Base-by-base conservation (phyloP, 30 jellyfish, hydroid and myxozoan genomes). In the Aurelia aurita complex sp. Pacific region DNA sequence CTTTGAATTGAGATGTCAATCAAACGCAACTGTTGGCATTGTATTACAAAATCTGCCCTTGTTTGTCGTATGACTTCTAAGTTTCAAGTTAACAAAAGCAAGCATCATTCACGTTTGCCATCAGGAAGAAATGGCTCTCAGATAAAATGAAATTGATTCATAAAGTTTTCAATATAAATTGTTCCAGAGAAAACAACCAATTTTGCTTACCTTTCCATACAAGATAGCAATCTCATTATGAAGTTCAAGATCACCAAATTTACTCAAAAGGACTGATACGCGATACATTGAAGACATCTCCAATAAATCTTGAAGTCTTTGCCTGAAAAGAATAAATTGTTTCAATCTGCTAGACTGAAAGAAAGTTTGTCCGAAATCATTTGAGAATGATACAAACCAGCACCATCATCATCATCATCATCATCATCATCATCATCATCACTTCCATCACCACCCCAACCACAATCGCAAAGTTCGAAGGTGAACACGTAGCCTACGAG, bases 211-310 rank as follows among this genome's bases (percentile, higher is more conserved):
- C 96, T 94, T 94, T 52, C 99, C 97, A 86, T 94, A 94, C 57
- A 94, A 65, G 36, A 89, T 94, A 8, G 99, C 97, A 19, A 82
- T 69, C 81, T 94, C 99, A 33, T 76, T 60, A 74, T 83, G 89
- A 55, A 94, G 67, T 60, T 92, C 96, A 60, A 76, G 78, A 43
- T 85, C 91, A 4, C 94, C 91, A 23, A 94, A 71, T 80, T 89
- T 94, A 53, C 82, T 84, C 17, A 94, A 88, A 43, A 94, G 60
- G 38, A 97, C 89, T 38, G 97, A 62, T 1, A 94, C 96, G 7
- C 97, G 76, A 54, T 89, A 94, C 23, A 85, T 79, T 10, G 97
- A 76, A 15, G 99, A 94, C 38, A 73, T 9, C 74, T 94, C 97
- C 53, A 94, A 89, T 85, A 94, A 59, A 66, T 74, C 82, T 80